Evolutionary conservation across 1,140 invertebrate species (phyloP).

Genomic region (Bombus picipes): DNA sequence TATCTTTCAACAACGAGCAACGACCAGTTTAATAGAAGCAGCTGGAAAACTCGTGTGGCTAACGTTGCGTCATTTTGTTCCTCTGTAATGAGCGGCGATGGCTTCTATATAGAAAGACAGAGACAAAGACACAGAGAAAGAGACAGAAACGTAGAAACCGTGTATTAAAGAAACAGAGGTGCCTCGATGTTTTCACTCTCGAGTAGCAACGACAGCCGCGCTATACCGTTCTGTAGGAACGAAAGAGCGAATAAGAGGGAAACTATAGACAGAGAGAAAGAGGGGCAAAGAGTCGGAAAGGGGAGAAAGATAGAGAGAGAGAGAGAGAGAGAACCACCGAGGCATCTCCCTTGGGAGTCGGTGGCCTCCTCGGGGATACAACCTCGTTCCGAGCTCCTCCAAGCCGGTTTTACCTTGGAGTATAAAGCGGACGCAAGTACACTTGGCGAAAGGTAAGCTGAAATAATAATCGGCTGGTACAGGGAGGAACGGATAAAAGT

Average conservation of each 20-base stretch:
- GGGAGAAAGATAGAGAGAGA: neutral
- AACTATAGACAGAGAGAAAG: neutral
- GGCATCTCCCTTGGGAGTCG: conserved; percentile 56
- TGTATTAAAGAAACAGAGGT: conserved; percentile 55
- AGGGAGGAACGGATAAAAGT: conserved; percentile 66
- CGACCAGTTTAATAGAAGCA: conserved; percentile 1
- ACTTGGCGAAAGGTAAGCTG: conserved; percentile 71
- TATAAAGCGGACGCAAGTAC: conserved; percentile 71
- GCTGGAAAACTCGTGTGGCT: neutral
- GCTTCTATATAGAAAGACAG: neutral
- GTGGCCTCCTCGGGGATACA: conserved; percentile 65
- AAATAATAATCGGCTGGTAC: conserved; percentile 69
- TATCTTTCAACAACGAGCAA: neutral
- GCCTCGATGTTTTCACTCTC: conserved; percentile 63
- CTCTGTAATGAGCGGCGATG: conserved; percentile 34
- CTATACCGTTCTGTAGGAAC: neutral
- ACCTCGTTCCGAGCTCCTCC: conserved; percentile 70
- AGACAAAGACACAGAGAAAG: neutral
- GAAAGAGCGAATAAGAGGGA: neutral
- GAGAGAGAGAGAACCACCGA: conserved; percentile 15
- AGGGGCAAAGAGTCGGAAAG: neutral
- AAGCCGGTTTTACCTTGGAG: conserved; percentile 70
- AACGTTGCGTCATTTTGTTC: conserved; percentile 36
- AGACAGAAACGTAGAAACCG: conserved; percentile 1
- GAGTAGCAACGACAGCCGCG: conserved; percentile 1